Evolutionary conservation across 2,113 vertebrate species (phyloP).

Genomic region (Perca schrenkii): DNA sequence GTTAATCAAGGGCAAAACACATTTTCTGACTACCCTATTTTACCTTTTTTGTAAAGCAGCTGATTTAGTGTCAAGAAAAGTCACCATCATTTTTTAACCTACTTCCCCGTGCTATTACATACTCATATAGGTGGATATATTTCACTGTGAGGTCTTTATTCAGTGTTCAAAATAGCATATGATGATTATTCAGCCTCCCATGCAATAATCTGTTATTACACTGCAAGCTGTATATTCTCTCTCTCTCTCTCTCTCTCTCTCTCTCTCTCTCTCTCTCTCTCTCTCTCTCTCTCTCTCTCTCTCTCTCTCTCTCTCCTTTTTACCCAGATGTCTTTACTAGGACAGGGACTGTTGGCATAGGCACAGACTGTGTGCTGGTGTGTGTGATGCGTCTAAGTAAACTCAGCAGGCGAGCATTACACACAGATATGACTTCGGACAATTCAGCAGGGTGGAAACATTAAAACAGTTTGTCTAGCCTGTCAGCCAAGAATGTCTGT

Average conservation of each 20-base stretch:
- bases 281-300: conserved; percentile 10
- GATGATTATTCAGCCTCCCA: not conserved
- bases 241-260: conserved; percentile 10
- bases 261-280: not conserved
- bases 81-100: conserved; percentile 3
- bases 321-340: conserved; percentile 44
- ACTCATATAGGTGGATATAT: not conserved
- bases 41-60: not conserved
- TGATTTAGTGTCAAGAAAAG: conserved; percentile 3
- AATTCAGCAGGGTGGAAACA: conserved; percentile 55
- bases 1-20: not conserved
- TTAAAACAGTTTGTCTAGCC: conserved; percentile 45
- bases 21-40: not conserved
- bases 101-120: not conserved
- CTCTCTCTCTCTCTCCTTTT: not conserved
- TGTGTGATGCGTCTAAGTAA: conserved; percentile 66
- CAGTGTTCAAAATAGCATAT: conserved; percentile 4
- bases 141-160: not conserved
- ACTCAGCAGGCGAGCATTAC: conserved; percentile 32
- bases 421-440: conserved; percentile 45
- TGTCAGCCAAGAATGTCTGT: conserved; percentile 34
- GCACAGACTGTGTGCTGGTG: conserved; percentile 53
- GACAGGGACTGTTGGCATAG: conserved; percentile 51
- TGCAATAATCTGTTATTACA: conserved; percentile 6
- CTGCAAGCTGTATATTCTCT: not conserved